Conservation (phyloP, 2,113 vertebrate genomes). For the Scytalopus superciliaris region DNA sequence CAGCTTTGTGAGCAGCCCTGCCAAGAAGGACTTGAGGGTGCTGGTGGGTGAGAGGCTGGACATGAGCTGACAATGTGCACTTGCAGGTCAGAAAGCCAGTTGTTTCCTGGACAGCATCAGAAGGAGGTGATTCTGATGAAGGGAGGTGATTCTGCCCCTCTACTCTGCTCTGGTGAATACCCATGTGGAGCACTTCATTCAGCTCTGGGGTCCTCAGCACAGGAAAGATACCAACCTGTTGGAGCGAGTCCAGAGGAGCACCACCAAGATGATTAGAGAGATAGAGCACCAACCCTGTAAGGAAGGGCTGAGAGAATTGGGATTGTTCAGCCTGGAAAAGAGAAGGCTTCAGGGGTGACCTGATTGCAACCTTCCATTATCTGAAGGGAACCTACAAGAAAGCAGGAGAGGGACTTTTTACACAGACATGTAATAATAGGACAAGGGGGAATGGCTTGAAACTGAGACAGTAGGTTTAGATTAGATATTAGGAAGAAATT, state of each 20-base stretch:
- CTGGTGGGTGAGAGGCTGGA: not conserved
- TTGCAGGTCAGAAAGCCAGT: not conserved
- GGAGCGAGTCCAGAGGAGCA: not conserved
- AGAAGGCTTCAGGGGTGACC: not conserved
- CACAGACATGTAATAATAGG: not conserved
- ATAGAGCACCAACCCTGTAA: not conserved
- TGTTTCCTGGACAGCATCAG: accelerated
- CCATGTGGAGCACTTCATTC: accelerated
- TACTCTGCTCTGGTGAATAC: not conserved
- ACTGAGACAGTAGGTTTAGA: not conserved
- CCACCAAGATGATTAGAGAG: not conserved
- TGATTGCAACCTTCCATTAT: not conserved
- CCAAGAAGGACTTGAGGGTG: accelerated
- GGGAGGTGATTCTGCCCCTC: not conserved
- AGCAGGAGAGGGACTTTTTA: not conserved
- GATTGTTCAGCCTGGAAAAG: not conserved
- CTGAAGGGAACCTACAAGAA: not conserved
- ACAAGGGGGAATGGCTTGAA: not conserved
- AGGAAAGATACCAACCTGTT: accelerated
- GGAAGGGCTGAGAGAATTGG: not conserved
- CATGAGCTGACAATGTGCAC: not conserved
- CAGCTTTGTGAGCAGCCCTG: not conserved
- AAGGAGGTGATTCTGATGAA: accelerated
- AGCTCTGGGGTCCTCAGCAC: not conserved
- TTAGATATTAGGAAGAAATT: not conserved